Base-by-base conservation (phyloP, 2,888 invertebrate species). In the Trilocha varians region DNA sequence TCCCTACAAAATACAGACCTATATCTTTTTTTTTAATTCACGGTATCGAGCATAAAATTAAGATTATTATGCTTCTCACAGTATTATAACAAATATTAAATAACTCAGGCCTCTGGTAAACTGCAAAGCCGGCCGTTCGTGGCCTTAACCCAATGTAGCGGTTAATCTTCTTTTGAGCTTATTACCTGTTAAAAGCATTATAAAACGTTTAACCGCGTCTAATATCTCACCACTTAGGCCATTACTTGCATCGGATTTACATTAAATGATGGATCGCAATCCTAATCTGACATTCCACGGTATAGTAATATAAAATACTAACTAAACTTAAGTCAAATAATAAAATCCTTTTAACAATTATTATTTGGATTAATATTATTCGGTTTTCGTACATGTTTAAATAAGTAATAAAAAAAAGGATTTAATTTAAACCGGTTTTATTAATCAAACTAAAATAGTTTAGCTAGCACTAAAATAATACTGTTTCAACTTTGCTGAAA, bases 401-500 rank as follows among this genome's bases (percentile, higher is more conserved):
- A n/a, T n/a, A n/a, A n/a, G n/a, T n/a, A n/a, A n/a, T n/a, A n/a
- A n/a, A n/a, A n/a, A n/a, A n/a, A n/a, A n/a, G n/a, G n/a, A n/a
- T n/a, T n/a, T n/a, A n/a, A n/a, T n/a, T n/a, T n/a, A n/a, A n/a
- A n/a, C n/a, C n/a, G n/a, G n/a, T n/a, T n/a, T n/a, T n/a, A n/a
- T n/a, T n/a, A n/a, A n/a, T n/a, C n/a, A n/a, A n/a, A n/a, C n/a
- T n/a, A n/a, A n/a, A n/a, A n/a, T n/a, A n/a, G n/a, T n/a, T n/a
- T n/a, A n/a, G n/a, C n/a, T n/a, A n/a, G n/a, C 59, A 61, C 61
- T 58, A 63, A 62, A 62, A 62, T 65, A 63, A 60, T 49, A 57
- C 57, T 62, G 58, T 60, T 49, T 60, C 62, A 58, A 59, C 65
- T 60, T 60, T 65, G 52, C 62, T 54, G 60, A 65, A n/a, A 76